phyloP scores from a whole-genome alignment of 2,888 invertebrate species.

The Catocala nupta region DNA sequence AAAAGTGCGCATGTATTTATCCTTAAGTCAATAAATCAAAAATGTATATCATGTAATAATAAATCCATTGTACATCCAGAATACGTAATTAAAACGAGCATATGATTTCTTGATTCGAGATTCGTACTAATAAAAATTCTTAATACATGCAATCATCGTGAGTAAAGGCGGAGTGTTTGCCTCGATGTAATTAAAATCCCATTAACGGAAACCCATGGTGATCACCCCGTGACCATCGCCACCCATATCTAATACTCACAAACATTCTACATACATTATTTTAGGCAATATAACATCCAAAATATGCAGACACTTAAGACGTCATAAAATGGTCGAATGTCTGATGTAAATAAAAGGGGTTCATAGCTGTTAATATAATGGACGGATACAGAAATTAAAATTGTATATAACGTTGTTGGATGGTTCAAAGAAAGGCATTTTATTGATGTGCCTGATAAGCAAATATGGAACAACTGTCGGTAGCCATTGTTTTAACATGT shows the following conservation, averaged over 20 bases:
- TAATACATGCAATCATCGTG: conserved; percentile 22
- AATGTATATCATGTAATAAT: no score
- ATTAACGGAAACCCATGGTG: conserved; percentile 69
- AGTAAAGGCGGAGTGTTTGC: conserved; percentile 73
- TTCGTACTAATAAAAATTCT: conserved; percentile 21
- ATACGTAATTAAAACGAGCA: no score
- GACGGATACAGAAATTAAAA: conserved; percentile 74
- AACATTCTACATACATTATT: conserved; percentile 66
- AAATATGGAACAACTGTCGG: conserved; percentile 75
- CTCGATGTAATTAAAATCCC: conserved; percentile 75
- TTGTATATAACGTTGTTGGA: conserved; percentile 74
- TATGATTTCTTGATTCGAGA: no score
- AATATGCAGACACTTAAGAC: conserved; percentile 33
- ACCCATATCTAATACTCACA: conserved; percentile 73
- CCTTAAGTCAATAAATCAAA: no score
- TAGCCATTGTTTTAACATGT: conserved; percentile 84
- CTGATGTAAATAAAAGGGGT: conserved; percentile 21
- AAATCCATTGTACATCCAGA: no score
- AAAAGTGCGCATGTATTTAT: no score
- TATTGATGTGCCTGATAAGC: conserved; percentile 79
- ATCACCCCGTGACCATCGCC: conserved; percentile 79
- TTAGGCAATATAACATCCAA: conserved; percentile 50
- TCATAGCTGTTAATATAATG: conserved; percentile 50
- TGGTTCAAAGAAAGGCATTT: conserved; percentile 78
- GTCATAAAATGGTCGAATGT: conserved; percentile 1